Evolutionary conservation across 2,113 vertebrate genomes (phyloP).

Genomic region (Siniperca chuatsi): DNA sequence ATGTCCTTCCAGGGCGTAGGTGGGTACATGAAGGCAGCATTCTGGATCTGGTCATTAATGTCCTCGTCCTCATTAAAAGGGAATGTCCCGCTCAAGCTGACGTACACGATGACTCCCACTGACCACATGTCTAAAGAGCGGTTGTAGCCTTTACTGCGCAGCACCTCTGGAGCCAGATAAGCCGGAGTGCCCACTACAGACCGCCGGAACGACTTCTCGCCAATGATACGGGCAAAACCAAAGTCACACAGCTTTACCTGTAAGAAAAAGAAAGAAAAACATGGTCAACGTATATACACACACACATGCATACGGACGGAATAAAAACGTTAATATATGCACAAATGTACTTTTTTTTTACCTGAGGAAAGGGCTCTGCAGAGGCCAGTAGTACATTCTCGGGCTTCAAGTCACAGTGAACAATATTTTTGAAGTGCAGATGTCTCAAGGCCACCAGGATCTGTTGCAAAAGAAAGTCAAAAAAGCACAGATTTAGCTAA

Average conservation of each 20-base stretch:
- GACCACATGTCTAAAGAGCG: constrained; percentile 99
- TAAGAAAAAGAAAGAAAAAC: constrained; percentile 12
- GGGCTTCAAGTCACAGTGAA: constrained; percentile 99
- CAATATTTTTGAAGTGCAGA: constrained; percentile 99
- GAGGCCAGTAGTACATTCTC: constrained; percentile 98
- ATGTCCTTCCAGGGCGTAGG: constrained; percentile 97
- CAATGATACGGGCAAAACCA: constrained; percentile 97
- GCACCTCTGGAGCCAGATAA: constrained; percentile 95
- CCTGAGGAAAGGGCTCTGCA: constrained; percentile 97
- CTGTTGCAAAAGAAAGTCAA: constrained; percentile 78
- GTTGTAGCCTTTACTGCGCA: constrained; percentile 98
- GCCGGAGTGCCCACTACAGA: constrained; percentile 98
- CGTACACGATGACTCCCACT: constrained; percentile 96
- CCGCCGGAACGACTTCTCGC: constrained; percentile 96
- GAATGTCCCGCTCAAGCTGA: constrained; percentile 97
- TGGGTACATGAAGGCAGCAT: constrained; percentile 98
- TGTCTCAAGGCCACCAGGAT: constrained; percentile 97
- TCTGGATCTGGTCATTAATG: constrained; percentile 99
- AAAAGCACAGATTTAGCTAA: constrained; percentile 7
- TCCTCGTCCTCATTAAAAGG: constrained; percentile 99
- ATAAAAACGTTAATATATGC: too few relatives aligned
- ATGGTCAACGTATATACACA: background rate
- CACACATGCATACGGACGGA: background rate
- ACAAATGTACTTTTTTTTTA: constrained; percentile 55
- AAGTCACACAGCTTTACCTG: constrained; percentile 99